These are phyloP conservation scores for Oenanthe oenanthe DNA, from an alignment of 2,113 vertebrate genomes.

Conservation along the genomic window DNA sequence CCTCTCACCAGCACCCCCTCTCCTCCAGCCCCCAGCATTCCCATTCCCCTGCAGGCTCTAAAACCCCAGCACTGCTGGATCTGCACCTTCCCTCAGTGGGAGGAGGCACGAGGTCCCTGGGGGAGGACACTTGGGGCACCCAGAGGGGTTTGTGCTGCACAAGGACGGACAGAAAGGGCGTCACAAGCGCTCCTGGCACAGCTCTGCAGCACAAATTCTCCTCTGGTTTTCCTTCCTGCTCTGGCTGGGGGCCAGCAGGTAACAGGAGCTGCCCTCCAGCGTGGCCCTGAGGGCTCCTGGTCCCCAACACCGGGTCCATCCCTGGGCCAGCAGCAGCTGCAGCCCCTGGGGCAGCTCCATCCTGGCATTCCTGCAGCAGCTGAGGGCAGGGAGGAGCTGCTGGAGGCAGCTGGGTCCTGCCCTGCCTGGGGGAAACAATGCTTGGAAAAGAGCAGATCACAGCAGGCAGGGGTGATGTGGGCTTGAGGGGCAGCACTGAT, in stretches of 20 bases:
- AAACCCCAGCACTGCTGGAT: fast-evolving
- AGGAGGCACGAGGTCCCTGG: not conserved
- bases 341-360: not conserved
- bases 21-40: not conserved
- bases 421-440: fast-evolving
- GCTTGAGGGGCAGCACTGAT: not conserved
- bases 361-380: not conserved
- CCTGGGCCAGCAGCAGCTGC: not conserved
- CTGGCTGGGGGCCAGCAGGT: conserved; percentile 1
- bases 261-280: not conserved
- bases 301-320: fast-evolving
- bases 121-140: not conserved
- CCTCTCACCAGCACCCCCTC: not conserved
- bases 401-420: not conserved
- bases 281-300: not conserved
- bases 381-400: not conserved
- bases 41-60: not conserved
- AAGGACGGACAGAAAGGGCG: not conserved
- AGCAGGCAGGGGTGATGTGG: not conserved
- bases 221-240: not conserved
- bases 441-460: too few species aligned
- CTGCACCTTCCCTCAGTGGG: fast-evolving
- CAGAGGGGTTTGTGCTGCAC: fast-evolving
- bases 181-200: not conserved
- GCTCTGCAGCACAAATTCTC: not conserved